A percentile compares a stretch with the other conserved stretches of the same genome.
These are phyloP conservation scores for Nebria ingens DNA, from an alignment of 1,140 invertebrate genomes.

Conservation along the genomic window DNA sequence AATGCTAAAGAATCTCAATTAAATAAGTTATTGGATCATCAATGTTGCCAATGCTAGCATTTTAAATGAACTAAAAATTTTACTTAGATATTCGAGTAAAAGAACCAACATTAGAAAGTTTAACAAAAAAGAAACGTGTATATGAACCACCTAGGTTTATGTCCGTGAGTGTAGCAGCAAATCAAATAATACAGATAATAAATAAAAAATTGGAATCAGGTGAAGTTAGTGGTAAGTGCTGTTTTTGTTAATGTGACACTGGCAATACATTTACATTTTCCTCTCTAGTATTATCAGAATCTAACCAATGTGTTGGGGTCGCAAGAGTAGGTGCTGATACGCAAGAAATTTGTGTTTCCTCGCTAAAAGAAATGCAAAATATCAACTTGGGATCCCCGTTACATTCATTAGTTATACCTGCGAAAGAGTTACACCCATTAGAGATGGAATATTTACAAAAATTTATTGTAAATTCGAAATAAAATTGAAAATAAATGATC, in stretches of 20 bases:
- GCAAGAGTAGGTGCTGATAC: slow-evolving; percentile 78
- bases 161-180: slow-evolving; percentile 74
- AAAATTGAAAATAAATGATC: no score
- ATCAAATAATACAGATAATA: slow-evolving; percentile 71
- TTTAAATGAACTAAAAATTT: no score
- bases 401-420: slow-evolving; percentile 85
- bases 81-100: slow-evolving; percentile 99
- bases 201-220: slow-evolving; percentile 34
- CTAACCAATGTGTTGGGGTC: slow-evolving; percentile 68
- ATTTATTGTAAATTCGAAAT: slow-evolving; percentile 35
- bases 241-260: slow-evolving; percentile 11
- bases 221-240: slow-evolving; percentile 18
- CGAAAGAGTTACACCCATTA: slow-evolving; percentile 76
- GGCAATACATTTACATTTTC: slow-evolving; percentile 9
- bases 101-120: slow-evolving; percentile 90
- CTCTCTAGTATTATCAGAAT: slow-evolving; percentile 39
- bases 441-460: slow-evolving; percentile 77
- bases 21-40: no score
- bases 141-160: slow-evolving; percentile 94
- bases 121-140: slow-evolving; percentile 79
- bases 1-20: no score
- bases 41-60: no score
- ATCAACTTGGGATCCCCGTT: slow-evolving; percentile 81
- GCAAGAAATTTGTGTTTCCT: slow-evolving; percentile 68
- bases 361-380: slow-evolving; percentile 61